Conservation (phyloP, 2,888 invertebrate species). For the Monochamus alternatus region DNA sequence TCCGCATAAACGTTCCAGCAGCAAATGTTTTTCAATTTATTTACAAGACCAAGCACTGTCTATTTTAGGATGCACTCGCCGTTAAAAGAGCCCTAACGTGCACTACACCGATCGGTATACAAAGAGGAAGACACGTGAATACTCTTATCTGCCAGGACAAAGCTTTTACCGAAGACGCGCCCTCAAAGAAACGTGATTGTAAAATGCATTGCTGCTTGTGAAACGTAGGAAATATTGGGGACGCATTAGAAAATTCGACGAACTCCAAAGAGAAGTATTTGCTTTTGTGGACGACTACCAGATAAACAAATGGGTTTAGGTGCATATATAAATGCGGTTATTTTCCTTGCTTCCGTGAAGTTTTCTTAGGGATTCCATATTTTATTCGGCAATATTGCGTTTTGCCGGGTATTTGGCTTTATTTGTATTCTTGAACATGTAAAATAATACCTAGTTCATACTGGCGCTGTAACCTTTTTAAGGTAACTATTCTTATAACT, state of each 20-base stretch:
- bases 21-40: too few species aligned
- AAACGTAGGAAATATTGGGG: conserved; percentile 31
- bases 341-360: background rate
- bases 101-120: conserved; percentile 41
- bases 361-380: too few species aligned
- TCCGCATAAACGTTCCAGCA: too few species aligned
- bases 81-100: conserved; percentile 5
- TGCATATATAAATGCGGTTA: conserved; percentile 5
- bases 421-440: too few species aligned
- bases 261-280: conserved; percentile 37
- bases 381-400: too few species aligned
- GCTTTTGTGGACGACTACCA: conserved; percentile 9
- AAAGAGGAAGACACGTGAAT: conserved; percentile 49
- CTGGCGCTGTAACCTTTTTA: too few species aligned
- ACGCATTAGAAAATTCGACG: conserved; percentile 40
- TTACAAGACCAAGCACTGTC: background rate
- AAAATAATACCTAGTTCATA: too few species aligned
- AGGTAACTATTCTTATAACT: too few species aligned
- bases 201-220: conserved; percentile 24
- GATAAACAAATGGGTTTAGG: conserved; percentile 11
- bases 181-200: conserved; percentile 45
- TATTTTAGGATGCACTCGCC: background rate
- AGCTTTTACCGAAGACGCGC: conserved; percentile 44
- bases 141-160: conserved; percentile 51
- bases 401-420: too few species aligned